Evolutionary conservation across 23 tunicate species (phyloP).

Genomic region (Oikopleura dioica): DNA sequence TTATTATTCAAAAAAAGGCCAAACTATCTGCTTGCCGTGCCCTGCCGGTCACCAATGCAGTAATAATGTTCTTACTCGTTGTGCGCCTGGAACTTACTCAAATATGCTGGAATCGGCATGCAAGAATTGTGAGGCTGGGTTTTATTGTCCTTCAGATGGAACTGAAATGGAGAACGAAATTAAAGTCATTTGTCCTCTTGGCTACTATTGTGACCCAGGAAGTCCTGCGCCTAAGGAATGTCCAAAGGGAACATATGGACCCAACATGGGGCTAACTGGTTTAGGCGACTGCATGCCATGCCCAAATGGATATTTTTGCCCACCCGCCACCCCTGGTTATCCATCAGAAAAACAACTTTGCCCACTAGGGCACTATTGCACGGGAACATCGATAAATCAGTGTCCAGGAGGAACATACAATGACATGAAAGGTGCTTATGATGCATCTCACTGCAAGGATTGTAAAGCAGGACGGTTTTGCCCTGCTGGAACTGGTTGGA

Average conservation of each 20-base stretch:
- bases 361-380: not conserved
- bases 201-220: conserved; percentile 52
- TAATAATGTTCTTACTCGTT: not conserved
- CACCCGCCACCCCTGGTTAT: conserved; percentile 20
- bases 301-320: conserved; percentile 70
- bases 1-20: not conserved
- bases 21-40: not conserved
- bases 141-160: conserved; percentile 66
- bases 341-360: not conserved
- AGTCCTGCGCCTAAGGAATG: conserved; percentile 28
- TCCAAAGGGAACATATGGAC: conserved; percentile 43
- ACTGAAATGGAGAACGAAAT: conserved; percentile 22
- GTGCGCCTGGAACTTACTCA: not conserved
- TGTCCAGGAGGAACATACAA: conserved; percentile 47
- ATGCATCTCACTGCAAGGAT: conserved; percentile 17
- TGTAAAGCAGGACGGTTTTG: conserved; percentile 67
- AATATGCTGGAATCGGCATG: conserved; percentile 17
- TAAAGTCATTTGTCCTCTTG: conserved; percentile 27
- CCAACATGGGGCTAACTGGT: conserved; percentile 15
- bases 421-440: conserved; percentile 19
- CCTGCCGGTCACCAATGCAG: not conserved
- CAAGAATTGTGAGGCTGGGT: conserved; percentile 29
- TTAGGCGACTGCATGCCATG: conserved; percentile 17
- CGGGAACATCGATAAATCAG: not conserved
- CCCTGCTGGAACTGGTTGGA: conserved; percentile 22